Conservation (phyloP, 2,797 vertebrate species). For the Melanotaenia nigrans region DNA sequence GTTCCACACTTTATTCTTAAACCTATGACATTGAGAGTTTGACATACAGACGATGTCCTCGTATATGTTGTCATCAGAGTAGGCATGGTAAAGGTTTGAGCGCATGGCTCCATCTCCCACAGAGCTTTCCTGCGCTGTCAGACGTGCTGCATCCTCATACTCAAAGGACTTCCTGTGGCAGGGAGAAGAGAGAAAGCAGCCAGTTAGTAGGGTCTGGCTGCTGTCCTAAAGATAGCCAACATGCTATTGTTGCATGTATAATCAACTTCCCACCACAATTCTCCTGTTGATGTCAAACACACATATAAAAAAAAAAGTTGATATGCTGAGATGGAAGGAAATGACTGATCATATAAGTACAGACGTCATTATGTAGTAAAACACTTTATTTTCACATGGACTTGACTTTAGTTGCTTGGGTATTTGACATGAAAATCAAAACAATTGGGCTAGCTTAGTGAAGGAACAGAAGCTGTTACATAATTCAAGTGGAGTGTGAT, state of each 20-base stretch:
- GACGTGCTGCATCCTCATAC: constrained; percentile 93
- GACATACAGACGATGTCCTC: constrained; percentile 95
- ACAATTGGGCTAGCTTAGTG: background rate
- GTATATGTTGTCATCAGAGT: constrained; percentile 97
- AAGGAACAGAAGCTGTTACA: background rate
- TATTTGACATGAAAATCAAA: background rate
- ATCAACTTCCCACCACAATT: constrained; percentile 6
- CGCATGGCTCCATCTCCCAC: constrained; percentile 73
- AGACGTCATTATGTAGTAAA: background rate
- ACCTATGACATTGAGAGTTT: background rate
- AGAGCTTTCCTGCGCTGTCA: constrained; percentile 78
- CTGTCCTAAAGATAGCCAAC: constrained; percentile 34
- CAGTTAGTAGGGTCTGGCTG: constrained; percentile 34
- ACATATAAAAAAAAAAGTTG: constrained; percentile 1
- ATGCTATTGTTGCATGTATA: constrained; percentile 10
- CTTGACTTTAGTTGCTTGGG: constrained; percentile 5
- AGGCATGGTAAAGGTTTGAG: constrained; percentile 86
- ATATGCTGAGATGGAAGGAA: constrained; percentile 25
- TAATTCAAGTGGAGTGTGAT: constrained; percentile 16
- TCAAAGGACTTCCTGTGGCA: constrained; percentile 95
- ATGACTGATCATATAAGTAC: constrained; percentile 20
- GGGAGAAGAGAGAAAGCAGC: constrained; percentile 29
- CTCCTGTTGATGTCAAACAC: constrained; percentile 37
- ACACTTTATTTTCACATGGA: background rate
- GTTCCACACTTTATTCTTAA: background rate